Evolutionary conservation across 2,888 invertebrate species (phyloP).

Genomic region (Frankliniella fusca): DNA sequence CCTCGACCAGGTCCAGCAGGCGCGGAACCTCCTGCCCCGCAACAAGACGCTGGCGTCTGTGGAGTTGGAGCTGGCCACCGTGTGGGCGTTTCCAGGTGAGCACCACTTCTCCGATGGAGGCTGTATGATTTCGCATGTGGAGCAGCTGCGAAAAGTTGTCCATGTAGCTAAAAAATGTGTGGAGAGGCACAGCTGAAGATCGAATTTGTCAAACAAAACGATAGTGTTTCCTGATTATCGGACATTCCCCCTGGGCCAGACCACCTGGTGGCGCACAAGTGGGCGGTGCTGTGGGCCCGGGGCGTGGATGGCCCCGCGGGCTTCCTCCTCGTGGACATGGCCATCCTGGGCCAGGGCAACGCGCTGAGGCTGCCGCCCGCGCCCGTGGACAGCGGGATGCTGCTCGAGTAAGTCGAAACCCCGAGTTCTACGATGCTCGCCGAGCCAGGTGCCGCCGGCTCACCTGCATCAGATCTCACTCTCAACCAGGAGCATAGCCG

Average conservation of each 20-base stretch:
- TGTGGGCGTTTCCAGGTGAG: constrained; percentile 44
- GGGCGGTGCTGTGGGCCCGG: constrained; percentile 52
- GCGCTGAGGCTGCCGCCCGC: constrained; percentile 46
- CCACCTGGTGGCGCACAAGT: constrained; percentile 52
- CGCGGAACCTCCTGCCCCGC: background rate
- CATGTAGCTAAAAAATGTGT: no score
- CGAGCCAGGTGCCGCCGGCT: no score
- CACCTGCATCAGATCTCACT: no score
- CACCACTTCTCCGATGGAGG: background rate
- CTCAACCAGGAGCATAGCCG: no score
- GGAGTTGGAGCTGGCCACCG: constrained; percentile 42
- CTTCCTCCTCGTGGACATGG: constrained; percentile 46
- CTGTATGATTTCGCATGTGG: no score
- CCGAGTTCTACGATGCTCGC: no score
- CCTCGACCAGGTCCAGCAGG: background rate
- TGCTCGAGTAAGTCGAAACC: constrained; percentile 50
- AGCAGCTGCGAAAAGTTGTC: no score
- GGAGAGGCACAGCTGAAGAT: no score
- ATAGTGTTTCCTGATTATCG: no score
- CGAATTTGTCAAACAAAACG: no score
- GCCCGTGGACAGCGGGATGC: constrained; percentile 50
- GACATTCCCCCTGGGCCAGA: constrained; percentile 42
- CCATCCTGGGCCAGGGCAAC: constrained; percentile 52
- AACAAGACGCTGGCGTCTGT: constrained; percentile 8
- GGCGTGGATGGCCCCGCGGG: constrained; percentile 47